phyloP scores from a whole-genome alignment of 1,140 invertebrate genomes.

The Nebria ingens region DNA sequence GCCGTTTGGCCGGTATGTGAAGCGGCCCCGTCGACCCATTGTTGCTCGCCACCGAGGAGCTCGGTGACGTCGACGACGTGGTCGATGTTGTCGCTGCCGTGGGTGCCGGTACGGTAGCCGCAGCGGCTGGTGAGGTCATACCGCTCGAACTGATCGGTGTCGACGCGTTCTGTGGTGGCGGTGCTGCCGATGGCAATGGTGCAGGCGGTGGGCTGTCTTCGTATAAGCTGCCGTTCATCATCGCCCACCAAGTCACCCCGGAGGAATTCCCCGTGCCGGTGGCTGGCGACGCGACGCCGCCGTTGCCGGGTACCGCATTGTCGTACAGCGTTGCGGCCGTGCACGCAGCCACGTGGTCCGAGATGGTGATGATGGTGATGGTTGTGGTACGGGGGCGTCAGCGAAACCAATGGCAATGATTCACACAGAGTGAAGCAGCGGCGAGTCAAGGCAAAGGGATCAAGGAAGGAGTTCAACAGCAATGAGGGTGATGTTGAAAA shows the following conservation, averaged over 20 bases:
- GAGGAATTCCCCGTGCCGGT: constrained; percentile 63
- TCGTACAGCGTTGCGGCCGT: constrained; percentile 64
- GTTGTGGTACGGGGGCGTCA: constrained; percentile 29
- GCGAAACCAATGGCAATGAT: constrained; percentile 11
- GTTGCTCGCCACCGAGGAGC: constrained; percentile 52
- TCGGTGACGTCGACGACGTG: constrained; percentile 57
- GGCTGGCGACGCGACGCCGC: constrained; percentile 60
- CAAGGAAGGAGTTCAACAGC: not conserved
- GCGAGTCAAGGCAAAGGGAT: not conserved
- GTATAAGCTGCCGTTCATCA: constrained; percentile 70
- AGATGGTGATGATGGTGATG: constrained; percentile 56
- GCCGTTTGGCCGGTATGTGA: constrained; percentile 73
- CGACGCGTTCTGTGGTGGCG: constrained; percentile 33
- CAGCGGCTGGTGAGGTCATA: constrained; percentile 38
- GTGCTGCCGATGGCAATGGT: constrained; percentile 41
- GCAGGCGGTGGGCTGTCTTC: constrained; percentile 60
- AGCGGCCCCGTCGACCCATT: constrained; percentile 53
- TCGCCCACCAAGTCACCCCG: constrained; percentile 65
- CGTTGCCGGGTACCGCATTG: constrained; percentile 52
- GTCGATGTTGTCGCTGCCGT: constrained; percentile 42
- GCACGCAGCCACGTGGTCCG: constrained; percentile 68
- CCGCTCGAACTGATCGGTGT: constrained; percentile 39
- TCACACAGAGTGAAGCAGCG: no score
- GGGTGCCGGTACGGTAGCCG: constrained; percentile 41
- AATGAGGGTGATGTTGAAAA: not conserved